Evolutionary conservation across 2,888 invertebrate genomes (phyloP).

Genomic region (Flexamia atlantica): DNA sequence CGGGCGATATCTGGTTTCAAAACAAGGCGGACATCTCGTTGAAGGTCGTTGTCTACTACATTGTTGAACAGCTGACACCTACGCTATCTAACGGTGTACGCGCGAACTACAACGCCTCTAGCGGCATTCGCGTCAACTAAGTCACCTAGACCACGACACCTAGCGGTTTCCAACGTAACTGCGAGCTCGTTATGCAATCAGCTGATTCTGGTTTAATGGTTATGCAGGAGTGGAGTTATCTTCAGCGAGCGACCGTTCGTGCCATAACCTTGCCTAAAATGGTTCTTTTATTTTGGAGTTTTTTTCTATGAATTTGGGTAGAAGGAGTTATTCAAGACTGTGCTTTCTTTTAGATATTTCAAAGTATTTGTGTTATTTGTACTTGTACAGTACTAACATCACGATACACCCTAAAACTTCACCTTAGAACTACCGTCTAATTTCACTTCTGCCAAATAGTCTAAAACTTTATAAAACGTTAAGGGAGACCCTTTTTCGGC

Average conservation of each 20-base stretch:
- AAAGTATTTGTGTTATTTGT: too few species aligned
- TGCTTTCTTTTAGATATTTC: too few species aligned
- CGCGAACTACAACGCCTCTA: not conserved
- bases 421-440: too few species aligned
- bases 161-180: conserved; percentile 23
- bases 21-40: not conserved
- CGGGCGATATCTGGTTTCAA: not conserved
- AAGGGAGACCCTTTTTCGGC: too few species aligned
- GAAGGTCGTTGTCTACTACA: not conserved
- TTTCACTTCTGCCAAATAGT: too few species aligned
- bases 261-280: not conserved
- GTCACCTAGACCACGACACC: not conserved
- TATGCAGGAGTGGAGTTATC: not conserved
- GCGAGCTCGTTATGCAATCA: conserved; percentile 24
- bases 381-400: too few species aligned
- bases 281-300: too few species aligned
- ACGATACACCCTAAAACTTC: too few species aligned
- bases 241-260: not conserved
- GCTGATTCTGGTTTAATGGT: not conserved
- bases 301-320: too few species aligned
- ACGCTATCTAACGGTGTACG: not conserved
- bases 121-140: not conserved
- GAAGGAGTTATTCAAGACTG: too few species aligned
- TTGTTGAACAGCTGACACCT: conserved; percentile 7
- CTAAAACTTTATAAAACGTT: too few species aligned